Conservation (phyloP, 2,888 invertebrate genomes). For the Troides helena region DNA sequence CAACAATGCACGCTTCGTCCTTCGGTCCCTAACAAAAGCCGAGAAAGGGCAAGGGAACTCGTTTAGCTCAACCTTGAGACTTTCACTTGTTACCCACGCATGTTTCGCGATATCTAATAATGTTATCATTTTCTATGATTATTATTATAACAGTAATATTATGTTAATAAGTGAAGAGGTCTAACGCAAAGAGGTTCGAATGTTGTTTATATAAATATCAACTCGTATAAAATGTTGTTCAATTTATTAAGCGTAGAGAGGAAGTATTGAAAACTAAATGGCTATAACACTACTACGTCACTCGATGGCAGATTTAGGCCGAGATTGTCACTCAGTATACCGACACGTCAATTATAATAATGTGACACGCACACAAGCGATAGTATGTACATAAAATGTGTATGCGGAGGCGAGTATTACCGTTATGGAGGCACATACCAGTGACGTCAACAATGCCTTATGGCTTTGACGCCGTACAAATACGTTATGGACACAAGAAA, state of each 20-base stretch:
- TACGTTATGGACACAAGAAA: constrained; percentile 65
- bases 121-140: constrained; percentile 6
- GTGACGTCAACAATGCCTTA: constrained; percentile 77
- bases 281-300: constrained; percentile 39
- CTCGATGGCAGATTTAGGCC: constrained; percentile 59
- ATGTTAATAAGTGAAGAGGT: not conserved
- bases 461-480: constrained; percentile 69
- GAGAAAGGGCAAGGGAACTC: constrained; percentile 78
- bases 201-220: not conserved
- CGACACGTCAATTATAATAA: constrained; percentile 63
- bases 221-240: not conserved
- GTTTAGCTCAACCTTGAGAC: constrained; percentile 74
- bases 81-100: constrained; percentile 76
- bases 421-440: constrained; percentile 79
- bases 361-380: constrained; percentile 43
- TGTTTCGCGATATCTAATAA: constrained; percentile 49
- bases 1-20: constrained; percentile 75
- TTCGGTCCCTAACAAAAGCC: constrained; percentile 76
- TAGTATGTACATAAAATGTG: constrained; percentile 46
- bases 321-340: constrained; percentile 64
- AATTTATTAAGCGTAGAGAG: not conserved
- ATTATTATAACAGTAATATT: not conserved
- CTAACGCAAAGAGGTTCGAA: not conserved
- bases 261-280: constrained; percentile 29
- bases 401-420: constrained; percentile 73